Base-by-base conservation (phyloP, 2,797 vertebrate species). In the Epinephelus awoara region DNA sequence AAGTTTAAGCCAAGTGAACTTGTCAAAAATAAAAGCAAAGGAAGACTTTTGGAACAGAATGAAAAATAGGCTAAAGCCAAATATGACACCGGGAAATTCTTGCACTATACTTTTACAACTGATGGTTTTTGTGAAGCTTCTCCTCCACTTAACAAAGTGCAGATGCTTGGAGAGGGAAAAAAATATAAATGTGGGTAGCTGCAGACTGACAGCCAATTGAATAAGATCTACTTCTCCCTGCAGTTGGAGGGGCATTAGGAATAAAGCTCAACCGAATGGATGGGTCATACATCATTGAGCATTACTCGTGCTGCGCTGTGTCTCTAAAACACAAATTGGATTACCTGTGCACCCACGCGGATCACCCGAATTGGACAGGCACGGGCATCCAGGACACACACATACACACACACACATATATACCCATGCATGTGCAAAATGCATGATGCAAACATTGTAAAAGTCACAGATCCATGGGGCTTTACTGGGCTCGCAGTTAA, bases 271-370 rank as follows among this genome's bases (percentile, higher is more conserved):
- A 70, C 55, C 27, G 47, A 89, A 91, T 62, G 84, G 85, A 91
- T 72, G 87, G 85, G 78, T 88, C 85, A 90, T 90, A 92, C 89
- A 92, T 94, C 91, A 93, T 47, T 67, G 82, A 90, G 90, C 80
- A 87, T 93, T 88, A 92, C 80, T 80, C 46, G 55, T 82, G 80
- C 86, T 80, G 84, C 73, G 79, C 85, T 64, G 66, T 76, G 89
- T 87, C 87, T 90, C 75, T 65, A 73, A 86, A 91, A 88, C 84
- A 85, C 73, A 91, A 92, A 94, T 88, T 90, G 85, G 81, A 94
- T 93, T 93, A 94, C 92, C 89, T 91, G 91, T 79, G 85, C 88
- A 87, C 76, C 81, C 81, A 86, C 51, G 40, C 50, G 21, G 59
- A 82, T 90, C 80, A 57, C 80, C 64, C 19, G 18, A 90, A 70